phyloP scores from a whole-genome alignment of 2,888 invertebrate genomes.

The Sphaeridia pumilis region DNA sequence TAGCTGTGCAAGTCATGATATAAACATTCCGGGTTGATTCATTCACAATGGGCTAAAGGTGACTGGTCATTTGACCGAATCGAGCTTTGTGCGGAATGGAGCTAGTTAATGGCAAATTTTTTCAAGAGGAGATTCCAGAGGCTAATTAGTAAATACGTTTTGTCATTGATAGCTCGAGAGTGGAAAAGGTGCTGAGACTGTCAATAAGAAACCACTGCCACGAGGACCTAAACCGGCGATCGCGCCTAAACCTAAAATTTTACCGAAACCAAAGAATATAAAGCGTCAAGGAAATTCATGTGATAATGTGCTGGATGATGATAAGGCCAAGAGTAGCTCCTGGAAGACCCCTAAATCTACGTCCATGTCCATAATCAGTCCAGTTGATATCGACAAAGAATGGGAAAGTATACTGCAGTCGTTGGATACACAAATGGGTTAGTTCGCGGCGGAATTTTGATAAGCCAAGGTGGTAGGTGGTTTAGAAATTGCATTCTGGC shows the following conservation, averaged over 20 bases:
- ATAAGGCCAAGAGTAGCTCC: constrained; percentile 18
- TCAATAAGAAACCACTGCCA: constrained; percentile 12
- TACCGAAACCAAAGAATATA: constrained; percentile 35
- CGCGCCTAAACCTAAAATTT: constrained; percentile 33
- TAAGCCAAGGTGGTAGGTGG: no score
- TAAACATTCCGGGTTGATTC: no score
- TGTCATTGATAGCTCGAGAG: no score
- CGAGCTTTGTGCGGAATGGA: no score
- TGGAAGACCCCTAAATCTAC: constrained; percentile 42
- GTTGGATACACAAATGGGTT: constrained; percentile 59
- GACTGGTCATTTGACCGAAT: no score
- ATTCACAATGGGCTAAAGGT: no score
- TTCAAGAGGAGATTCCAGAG: no score
- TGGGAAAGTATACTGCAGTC: constrained; percentile 95
- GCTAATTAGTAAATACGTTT: no score
- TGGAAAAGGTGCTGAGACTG: no score
- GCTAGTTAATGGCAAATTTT: no score
- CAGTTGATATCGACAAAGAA: constrained; percentile 88
- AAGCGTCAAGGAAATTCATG: constrained; percentile 34
- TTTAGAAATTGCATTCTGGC: not conserved
- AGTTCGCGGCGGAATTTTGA: not conserved
- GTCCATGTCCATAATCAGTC: constrained; percentile 58
- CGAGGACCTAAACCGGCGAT: constrained; percentile 36
- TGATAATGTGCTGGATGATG: constrained; percentile 33
- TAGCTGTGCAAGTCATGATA: no score